Percentiles rank a stretch among this genome's conserved stretches.
Conservation (phyloP, 23 tunicate species). For the Styela plicata region DNA sequence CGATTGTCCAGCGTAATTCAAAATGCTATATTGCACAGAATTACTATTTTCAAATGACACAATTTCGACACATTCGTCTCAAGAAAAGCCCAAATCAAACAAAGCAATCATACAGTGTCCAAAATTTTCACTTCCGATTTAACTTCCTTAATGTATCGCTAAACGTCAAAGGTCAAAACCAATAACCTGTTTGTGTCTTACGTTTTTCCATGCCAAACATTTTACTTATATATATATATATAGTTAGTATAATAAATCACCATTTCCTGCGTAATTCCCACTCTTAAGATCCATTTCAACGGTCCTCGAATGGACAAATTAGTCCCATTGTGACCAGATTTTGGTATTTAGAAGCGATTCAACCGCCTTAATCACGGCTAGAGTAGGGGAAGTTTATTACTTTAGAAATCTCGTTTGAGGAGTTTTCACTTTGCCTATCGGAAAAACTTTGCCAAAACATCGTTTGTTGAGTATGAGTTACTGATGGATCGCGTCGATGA, state of each 20-base stretch:
- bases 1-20: neutral
- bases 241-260: too few relatives aligned
- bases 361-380: neutral
- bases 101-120: too few relatives aligned
- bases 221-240: too few relatives aligned
- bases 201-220: too few relatives aligned
- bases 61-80: neutral
- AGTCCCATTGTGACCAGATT: neutral
- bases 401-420: too few relatives aligned
- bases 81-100: too few relatives aligned
- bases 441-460: too few relatives aligned
- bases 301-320: neutral
- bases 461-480: too few relatives aligned
- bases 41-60: neutral
- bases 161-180: neutral
- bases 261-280: neutral
- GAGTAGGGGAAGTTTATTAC: too few relatives aligned
- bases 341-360: neutral
- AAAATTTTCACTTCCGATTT: neutral
- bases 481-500: too few relatives aligned
- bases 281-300: neutral
- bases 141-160: neutral
- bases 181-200: neutral
- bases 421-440: too few relatives aligned
- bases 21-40: neutral